Percentiles rank a stretch among this genome's conserved stretches.
Evolutionary conservation across 1,140 invertebrate species (phyloP).

Genomic region (Lysiphlebus fabarum): DNA sequence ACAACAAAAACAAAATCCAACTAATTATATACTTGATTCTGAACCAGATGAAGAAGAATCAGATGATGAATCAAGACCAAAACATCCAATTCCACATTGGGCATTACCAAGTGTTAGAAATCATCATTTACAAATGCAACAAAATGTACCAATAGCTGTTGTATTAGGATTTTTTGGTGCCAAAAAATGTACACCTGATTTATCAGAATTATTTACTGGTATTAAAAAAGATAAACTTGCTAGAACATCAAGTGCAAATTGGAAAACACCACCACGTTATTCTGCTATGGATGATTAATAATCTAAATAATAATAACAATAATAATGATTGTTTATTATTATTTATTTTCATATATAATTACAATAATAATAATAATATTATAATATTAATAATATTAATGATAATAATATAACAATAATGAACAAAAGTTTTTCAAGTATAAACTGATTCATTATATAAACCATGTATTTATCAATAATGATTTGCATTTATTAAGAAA

Average conservation of each 20-base stretch:
- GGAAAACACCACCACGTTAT: constrained; percentile 65
- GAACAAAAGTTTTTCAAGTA: too few relatives aligned
- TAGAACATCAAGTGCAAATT: constrained; percentile 68
- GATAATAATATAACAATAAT: too few relatives aligned
- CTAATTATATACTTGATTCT: constrained; percentile 44
- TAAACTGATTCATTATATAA: too few relatives aligned
- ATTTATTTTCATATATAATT: too few relatives aligned
- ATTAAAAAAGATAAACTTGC: constrained; percentile 64
- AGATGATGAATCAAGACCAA: constrained; percentile 57
- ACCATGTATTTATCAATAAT: too few relatives aligned
- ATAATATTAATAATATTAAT: too few relatives aligned
- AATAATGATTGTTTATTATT: too few relatives aligned
- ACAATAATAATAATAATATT: too few relatives aligned
- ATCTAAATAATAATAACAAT: too few relatives aligned
- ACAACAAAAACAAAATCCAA: constrained; percentile 28
- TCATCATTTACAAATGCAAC: constrained; percentile 41
- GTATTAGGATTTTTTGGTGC: constrained; percentile 63
- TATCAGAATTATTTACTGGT: constrained; percentile 63
- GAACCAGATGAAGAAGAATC: constrained; percentile 57
- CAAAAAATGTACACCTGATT: constrained; percentile 63
- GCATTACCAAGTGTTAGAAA: constrained; percentile 47
- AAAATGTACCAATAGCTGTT: constrained; percentile 39
- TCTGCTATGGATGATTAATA: constrained; percentile 43
- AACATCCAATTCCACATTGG: constrained; percentile 56
- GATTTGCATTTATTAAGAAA: too few relatives aligned